Evolutionary conservation across 2,797 vertebrate species (phyloP).

Genomic region (Gila robusta): DNA sequence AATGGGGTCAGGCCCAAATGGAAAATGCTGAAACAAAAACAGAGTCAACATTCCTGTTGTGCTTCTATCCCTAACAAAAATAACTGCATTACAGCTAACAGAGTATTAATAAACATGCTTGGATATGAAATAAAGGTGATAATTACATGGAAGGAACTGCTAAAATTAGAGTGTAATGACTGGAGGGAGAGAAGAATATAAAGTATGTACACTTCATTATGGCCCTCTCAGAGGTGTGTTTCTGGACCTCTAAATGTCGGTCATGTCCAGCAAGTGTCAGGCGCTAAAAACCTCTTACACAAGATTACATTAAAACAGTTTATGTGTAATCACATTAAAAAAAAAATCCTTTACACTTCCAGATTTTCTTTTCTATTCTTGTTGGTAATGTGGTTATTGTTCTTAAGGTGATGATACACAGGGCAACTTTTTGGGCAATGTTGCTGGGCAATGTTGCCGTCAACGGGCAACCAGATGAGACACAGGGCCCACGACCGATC

Average conservation of each 20-base stretch:
- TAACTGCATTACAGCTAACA: constrained; percentile 21
- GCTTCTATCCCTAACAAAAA: background rate
- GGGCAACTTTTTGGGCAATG: too few species aligned
- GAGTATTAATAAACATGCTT: constrained; percentile 3
- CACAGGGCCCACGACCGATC: too few species aligned
- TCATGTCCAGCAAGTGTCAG: background rate
- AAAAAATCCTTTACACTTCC: background rate
- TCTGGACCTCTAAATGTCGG: background rate
- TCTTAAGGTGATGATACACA: too few species aligned
- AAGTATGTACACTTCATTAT: background rate
- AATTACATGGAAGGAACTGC: constrained; percentile 18
- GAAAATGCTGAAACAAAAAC: constrained; percentile 28
- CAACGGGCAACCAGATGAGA: too few species aligned
- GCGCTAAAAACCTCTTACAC: background rate
- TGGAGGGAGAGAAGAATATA: background rate
- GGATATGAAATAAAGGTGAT: constrained; percentile 25
- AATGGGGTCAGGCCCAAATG: constrained; percentile 12
- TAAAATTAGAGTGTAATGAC: constrained; percentile 4
- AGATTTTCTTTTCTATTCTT: background rate
- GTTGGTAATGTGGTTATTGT: background rate
- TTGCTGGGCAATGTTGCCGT: too few species aligned
- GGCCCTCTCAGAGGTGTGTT: background rate
- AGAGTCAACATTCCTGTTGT: background rate
- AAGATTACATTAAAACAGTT: background rate
- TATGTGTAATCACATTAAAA: background rate